Percentiles rank a stretch among this genome's conserved stretches.
These are phyloP conservation scores for Cathartes aura DNA, from an alignment of 2,113 vertebrate genomes.

Conservation along the genomic window DNA sequence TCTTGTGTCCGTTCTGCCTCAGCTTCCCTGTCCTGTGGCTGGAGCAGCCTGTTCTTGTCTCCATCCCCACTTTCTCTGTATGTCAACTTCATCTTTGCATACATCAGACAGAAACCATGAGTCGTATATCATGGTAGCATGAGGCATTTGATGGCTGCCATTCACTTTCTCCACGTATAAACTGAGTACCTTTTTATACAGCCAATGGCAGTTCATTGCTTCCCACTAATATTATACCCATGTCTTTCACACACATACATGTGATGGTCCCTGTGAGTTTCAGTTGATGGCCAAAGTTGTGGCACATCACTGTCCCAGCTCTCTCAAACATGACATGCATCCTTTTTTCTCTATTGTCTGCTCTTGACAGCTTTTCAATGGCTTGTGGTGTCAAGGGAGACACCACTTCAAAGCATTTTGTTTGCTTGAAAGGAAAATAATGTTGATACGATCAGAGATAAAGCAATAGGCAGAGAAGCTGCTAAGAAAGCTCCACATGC, in stretches of 20 bases:
- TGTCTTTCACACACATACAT: background rate
- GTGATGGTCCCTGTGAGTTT: background rate
- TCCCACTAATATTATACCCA: background rate
- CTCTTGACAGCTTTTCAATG: conserved; percentile 14
- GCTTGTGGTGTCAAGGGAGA: background rate
- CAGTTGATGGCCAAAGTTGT: background rate
- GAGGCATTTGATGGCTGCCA: background rate
- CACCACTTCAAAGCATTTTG: conserved; percentile 16
- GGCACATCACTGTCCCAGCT: background rate
- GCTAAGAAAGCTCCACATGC: background rate
- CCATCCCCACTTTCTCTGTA: background rate
- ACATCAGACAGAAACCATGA: background rate
- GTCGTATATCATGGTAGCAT: background rate
- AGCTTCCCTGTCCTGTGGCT: background rate
- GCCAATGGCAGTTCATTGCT: background rate
- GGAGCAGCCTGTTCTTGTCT: background rate
- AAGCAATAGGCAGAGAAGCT: background rate
- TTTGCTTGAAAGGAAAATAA: conserved; percentile 49
- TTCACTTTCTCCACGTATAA: background rate
- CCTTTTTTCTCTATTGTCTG: background rate
- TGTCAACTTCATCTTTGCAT: background rate
- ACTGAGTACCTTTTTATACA: background rate
- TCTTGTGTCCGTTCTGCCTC: background rate
- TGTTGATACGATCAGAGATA: conserved; percentile 24
- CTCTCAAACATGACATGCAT: background rate